phyloP scores from a whole-genome alignment of 2,797 vertebrate species.

The Sebastes baramenuke region DNA sequence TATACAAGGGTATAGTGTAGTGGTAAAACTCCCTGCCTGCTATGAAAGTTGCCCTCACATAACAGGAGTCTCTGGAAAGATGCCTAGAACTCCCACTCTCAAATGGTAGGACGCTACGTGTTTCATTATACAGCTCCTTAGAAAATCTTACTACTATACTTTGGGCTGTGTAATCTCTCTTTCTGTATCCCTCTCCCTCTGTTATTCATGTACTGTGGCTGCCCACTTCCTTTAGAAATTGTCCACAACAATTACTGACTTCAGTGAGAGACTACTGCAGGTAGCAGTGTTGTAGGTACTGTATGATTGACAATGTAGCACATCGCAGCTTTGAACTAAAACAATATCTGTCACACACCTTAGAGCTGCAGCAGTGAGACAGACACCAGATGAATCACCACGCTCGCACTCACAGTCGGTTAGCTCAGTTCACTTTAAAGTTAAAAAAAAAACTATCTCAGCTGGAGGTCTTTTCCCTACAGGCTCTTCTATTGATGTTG shows the following conservation, averaged over 20 bases:
- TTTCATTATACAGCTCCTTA: constrained; percentile 4
- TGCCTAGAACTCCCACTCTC: constrained; percentile 18
- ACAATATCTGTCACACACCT: constrained; percentile 51
- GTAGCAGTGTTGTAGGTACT: constrained; percentile 7
- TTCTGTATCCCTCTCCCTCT: not conserved
- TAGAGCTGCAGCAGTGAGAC: constrained; percentile 26
- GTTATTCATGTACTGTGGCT: not conserved
- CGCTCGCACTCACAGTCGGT: constrained; percentile 28
- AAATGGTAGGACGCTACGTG: not conserved
- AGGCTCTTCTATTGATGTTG: constrained; percentile 22
- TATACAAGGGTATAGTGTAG: not conserved
- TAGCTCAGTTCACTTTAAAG: constrained; percentile 27
- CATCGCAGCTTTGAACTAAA: constrained; percentile 53
- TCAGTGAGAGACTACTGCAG: constrained; percentile 2
- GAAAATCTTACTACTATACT: constrained; percentile 9
- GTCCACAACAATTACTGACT: constrained; percentile 26
- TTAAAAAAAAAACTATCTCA: constrained; percentile 2
- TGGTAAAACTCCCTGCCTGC: constrained; percentile 1
- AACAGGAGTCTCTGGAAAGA: constrained; percentile 21
- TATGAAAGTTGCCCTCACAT: not conserved
- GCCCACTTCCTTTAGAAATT: constrained; percentile 9
- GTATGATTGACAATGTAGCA: constrained; percentile 49
- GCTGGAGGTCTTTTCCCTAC: constrained; percentile 20
- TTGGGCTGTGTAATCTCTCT: constrained; percentile 13
- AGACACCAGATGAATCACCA: constrained; percentile 44